Percentiles rank a stretch among this genome's conserved stretches.
phyloP scores from a whole-genome alignment of 1,140 invertebrate genomes.

The Leptinotarsa lineolata region DNA sequence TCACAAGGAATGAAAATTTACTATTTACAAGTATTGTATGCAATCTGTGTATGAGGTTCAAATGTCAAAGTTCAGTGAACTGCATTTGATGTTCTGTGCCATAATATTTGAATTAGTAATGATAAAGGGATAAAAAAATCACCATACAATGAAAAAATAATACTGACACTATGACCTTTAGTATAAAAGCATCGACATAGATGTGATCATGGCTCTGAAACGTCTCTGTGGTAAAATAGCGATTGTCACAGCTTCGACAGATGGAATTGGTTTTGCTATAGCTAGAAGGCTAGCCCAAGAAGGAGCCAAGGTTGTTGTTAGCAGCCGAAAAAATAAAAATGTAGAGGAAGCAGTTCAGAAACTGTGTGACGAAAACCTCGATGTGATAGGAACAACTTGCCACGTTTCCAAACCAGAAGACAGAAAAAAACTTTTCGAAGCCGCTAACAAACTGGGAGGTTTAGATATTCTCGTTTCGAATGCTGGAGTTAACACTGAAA shows the following conservation, averaged over 20 bases:
- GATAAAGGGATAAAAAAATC: too few species aligned
- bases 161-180: too few species aligned
- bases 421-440: constrained; percentile 75
- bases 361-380: constrained; percentile 67
- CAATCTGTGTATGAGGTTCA: too few species aligned
- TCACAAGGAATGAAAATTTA: too few species aligned
- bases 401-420: constrained; percentile 84
- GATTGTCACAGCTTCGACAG: constrained; percentile 89
- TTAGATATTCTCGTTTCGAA: constrained; percentile 95
- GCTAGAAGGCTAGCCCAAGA: constrained; percentile 84
- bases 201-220: constrained; percentile 30
- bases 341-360: constrained; percentile 78
- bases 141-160: too few species aligned
- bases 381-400: constrained; percentile 78
- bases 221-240: constrained; percentile 82
- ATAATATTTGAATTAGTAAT: too few species aligned
- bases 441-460: constrained; percentile 74
- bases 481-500: constrained; percentile 87
- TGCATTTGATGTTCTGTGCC: too few species aligned
- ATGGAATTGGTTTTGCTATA: constrained; percentile 92
- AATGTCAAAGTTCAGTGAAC: too few species aligned
- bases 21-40: too few species aligned
- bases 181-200: too few species aligned
- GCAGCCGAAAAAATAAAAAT: constrained; percentile 88
- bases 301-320: constrained; percentile 90